A percentile compares a stretch with the other conserved stretches of the same genome.
Evolutionary conservation across 2,113 vertebrate genomes (phyloP).

Genomic region (Spermophilus dauricus): DNA sequence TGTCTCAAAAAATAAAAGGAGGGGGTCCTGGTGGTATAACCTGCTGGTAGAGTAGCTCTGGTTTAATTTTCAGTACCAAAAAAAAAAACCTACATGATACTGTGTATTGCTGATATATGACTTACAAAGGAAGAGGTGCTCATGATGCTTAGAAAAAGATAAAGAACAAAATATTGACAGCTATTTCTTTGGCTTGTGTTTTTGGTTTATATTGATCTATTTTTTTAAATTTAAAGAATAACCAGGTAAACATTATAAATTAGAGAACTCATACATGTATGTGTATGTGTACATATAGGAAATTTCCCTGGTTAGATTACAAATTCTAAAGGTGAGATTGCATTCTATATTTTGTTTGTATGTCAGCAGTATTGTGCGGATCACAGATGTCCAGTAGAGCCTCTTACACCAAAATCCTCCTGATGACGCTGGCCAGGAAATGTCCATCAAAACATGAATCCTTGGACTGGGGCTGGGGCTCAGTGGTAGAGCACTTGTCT

Average conservation of each 20-base stretch:
- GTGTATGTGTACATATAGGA: background rate
- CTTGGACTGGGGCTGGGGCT: too few relatives aligned
- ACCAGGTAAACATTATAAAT: background rate
- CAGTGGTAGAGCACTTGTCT: too few relatives aligned
- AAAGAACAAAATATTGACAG: background rate
- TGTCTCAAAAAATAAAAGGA: too few relatives aligned
- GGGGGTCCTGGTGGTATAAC: too few relatives aligned
- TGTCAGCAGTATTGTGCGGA: background rate
- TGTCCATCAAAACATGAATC: background rate
- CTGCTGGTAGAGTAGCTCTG: too few relatives aligned
- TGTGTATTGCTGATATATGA: background rate
- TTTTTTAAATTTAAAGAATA: background rate
- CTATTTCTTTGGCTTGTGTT: background rate
- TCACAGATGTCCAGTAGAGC: background rate
- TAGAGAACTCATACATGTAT: background rate
- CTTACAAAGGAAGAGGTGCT: background rate
- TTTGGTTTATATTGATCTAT: background rate
- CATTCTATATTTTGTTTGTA: background rate
- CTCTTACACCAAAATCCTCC: background rate
- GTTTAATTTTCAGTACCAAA: too few relatives aligned
- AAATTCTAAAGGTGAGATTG: background rate
- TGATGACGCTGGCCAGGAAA: background rate
- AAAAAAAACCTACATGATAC: too few relatives aligned
- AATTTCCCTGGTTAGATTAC: background rate
- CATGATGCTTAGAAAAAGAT: background rate